Evolutionary conservation across 1,140 invertebrate species (phyloP), one percentile per base, ranked within the genome.

Genomic region (Ooceraea biroi): DNA sequence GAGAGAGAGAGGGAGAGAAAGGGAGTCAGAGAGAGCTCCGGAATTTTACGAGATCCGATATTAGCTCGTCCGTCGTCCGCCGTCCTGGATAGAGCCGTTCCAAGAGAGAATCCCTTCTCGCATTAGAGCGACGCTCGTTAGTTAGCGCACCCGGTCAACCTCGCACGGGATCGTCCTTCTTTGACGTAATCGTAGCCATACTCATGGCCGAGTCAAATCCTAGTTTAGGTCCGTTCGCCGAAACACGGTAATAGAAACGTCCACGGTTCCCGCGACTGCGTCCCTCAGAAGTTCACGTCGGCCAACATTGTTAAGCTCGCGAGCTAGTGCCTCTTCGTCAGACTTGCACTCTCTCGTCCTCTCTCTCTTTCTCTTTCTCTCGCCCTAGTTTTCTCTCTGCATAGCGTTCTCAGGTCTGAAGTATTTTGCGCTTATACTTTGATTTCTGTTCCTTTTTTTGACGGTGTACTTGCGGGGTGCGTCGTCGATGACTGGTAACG

Each of bases 31-130:
- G n/a, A 19, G 71, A 68, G 48, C 36, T 61, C 50, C n/a, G 36
- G 36, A 80, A 80, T 80, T 80, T 80, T 80, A 80, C 27, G 76
- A 71, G 76, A 69, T 80, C 65, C 76, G 52, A 71, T 71, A 71
- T 80, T 71, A 58, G 50, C 27, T 50, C 65, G 65, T 80, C 30
- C 50, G 22, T 71, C 50, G 36, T 77, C 46, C 11, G 36, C 36
- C 19, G 44, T 19, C 36, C 22, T 44, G 52, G 41, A 80, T 80
- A 71, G 63, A 71, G 66, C 46, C 66, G 46, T 69, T 30, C 36
- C 36, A 2, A 36, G 36, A 36, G 66, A 69, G 65, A 36, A 36
- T 36, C 57, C 36, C 50, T 80, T 80, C 52, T 25, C 41, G 41
- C 50, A 80, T 80, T 80, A 80, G 36, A 36, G 65, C 65, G 41